These are phyloP conservation scores for Coracopsis vasa DNA, from an alignment of 2,113 vertebrate genomes.

Conservation along the genomic window DNA sequence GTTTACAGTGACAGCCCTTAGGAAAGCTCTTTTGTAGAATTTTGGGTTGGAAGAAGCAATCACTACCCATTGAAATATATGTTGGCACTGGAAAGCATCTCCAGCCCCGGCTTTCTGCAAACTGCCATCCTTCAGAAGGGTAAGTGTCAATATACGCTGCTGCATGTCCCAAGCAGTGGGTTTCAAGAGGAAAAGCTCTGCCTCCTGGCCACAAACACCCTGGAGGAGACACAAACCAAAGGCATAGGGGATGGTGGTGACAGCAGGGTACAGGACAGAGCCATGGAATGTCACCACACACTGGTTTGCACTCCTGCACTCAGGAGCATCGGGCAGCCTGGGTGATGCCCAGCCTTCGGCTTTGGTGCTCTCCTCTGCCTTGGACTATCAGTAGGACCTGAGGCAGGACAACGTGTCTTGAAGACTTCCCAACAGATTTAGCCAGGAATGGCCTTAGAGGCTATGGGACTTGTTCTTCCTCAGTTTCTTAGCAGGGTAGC, in stretches of 20 bases:
- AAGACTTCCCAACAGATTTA: neutral
- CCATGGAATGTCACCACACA: accelerated
- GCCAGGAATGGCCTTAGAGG: neutral
- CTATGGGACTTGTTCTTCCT: neutral
- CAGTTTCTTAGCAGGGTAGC: neutral
- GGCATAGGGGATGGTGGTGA: accelerated
- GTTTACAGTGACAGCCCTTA: neutral
- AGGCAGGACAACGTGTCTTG: neutral
- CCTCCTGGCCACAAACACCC: neutral
- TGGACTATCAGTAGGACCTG: neutral
- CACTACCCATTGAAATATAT: accelerated
- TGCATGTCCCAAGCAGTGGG: neutral
- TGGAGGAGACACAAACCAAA: neutral
- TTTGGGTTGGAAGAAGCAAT: neutral
- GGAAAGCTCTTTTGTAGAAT: neutral
- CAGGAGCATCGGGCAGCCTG: neutral
- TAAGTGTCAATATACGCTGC: neutral
- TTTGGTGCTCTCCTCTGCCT: neutral
- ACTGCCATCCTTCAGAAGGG: neutral
- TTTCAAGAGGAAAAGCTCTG: neutral
- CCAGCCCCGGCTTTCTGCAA: neutral
- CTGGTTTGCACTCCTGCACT: neutral
- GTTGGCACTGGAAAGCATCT: neutral
- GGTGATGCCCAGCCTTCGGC: neutral
- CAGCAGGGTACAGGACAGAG: neutral